Base-by-base conservation (phyloP, 2,888 invertebrate species). In the Drosophila mulleri region DNA sequence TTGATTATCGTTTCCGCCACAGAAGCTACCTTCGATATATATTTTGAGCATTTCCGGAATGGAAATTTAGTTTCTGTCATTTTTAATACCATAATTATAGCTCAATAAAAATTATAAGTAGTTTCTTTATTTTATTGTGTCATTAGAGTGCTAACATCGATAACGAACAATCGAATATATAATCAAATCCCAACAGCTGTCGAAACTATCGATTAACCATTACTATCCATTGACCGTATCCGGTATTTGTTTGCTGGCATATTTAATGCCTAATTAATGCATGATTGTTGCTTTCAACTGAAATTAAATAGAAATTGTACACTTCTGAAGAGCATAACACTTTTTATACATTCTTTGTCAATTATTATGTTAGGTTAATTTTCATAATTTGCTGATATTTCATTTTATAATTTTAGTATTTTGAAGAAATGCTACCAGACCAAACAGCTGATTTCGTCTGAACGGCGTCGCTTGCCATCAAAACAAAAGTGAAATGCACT, bases 1-100 rank as follows among this genome's bases (percentile, higher is more conserved):
- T 44, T 23, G 32, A 50, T 67, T 41, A 58, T 53, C 60, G 47
- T 37, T 23, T 61, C 42, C 45, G 57, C 7, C 23, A 29, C 32
- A 39, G 48, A 37, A 60, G 58, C 18, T 45, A 37, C 29, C 29
- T 29, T 60, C 35, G 62, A 29, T 29, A 48, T 39, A 37, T 23
- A 29, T 12, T 32, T 16, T 63, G 58, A 70, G 42, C 20, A 42
- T 67, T 79, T 79, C 61, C 52, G 66, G 54, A 47, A 78, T 70
- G 75, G 23, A 54, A 70, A 75, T 67, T 42, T 53, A 23, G 39
- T 39, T 32, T 32, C 11, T 18, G 9, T 32, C 1, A n/a, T 39
- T 39, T 35, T 45, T n/a, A 12, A 18, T 45, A 60, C 44, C 44
- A 44, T 12, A 20, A 44, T 12, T n/a, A n/a, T n/a, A n/a, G n/a